Conservation (phyloP, 2,797 vertebrate species). For the Brotogeris chrysoptera region DNA sequence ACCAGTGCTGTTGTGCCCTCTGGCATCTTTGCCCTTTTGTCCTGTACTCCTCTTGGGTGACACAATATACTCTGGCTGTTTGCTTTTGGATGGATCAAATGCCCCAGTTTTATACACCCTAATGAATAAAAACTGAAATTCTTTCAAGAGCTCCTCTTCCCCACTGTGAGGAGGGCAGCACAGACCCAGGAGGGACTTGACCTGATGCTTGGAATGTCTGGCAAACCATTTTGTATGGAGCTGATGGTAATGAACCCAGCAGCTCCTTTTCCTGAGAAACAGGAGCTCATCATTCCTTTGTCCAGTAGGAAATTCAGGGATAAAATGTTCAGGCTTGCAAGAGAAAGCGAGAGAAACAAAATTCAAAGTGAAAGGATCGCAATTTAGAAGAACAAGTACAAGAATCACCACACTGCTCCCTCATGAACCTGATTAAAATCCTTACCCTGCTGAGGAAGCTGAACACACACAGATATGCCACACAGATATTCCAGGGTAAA, state of each 20-base stretch:
- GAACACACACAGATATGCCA: not conserved
- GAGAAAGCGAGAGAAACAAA: not conserved
- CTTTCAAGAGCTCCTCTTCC: slow-evolving; percentile 9
- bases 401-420: not conserved
- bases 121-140: slow-evolving; percentile 26
- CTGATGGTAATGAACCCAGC: slow-evolving; percentile 28
- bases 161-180: not conserved
- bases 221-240: slow-evolving; percentile 3
- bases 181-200: slow-evolving; percentile 7
- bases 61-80: not conserved
- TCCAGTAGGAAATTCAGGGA: not conserved
- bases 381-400: not conserved
- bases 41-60: not conserved
- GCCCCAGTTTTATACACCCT: not conserved
- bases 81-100: not conserved
- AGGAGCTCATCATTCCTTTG: not conserved
- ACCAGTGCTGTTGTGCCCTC: not conserved
- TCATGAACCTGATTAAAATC: not conserved
- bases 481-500: not conserved
- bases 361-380: not conserved
- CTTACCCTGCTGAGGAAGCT: not conserved
- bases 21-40: not conserved
- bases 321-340: not conserved
- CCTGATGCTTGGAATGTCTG: slow-evolving; percentile 24
- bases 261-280: slow-evolving; percentile 44